Conservation (phyloP, 2,113 vertebrate genomes). For the Zosterops pallidus region DNA sequence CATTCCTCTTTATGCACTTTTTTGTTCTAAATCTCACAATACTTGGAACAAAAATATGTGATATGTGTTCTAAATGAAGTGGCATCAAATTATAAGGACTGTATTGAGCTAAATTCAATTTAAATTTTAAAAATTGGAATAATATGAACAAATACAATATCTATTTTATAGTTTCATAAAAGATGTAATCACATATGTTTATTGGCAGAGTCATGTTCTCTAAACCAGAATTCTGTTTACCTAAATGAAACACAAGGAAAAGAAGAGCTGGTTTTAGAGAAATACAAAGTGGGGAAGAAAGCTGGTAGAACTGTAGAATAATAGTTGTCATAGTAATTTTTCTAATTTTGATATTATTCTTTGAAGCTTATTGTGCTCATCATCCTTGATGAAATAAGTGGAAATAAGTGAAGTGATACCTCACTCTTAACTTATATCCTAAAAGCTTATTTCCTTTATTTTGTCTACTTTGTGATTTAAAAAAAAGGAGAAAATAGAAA, state of each 20-base stretch:
- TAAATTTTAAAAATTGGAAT: background rate
- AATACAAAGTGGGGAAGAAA: background rate
- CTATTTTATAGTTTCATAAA: background rate
- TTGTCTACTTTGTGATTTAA: background rate
- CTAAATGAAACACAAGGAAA: background rate
- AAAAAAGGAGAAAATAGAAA: background rate
- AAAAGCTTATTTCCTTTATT: background rate
- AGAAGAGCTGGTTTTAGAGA: background rate
- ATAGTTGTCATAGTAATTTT: background rate
- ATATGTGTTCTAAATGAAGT: background rate
- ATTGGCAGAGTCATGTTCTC: background rate
- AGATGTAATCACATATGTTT: background rate
- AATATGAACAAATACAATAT: background rate
- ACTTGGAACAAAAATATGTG: background rate
- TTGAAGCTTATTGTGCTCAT: background rate
- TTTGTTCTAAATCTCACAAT: background rate
- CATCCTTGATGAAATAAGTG: background rate
- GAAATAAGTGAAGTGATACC: background rate
- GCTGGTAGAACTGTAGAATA: background rate
- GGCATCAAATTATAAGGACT: background rate
- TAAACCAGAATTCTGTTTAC: background rate
- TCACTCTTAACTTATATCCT: background rate
- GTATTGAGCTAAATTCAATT: background rate
- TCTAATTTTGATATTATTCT: background rate
- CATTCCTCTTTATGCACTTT: background rate